Conservation (phyloP, 2,113 vertebrate genomes). For the Ardeotis arabs region DNA sequence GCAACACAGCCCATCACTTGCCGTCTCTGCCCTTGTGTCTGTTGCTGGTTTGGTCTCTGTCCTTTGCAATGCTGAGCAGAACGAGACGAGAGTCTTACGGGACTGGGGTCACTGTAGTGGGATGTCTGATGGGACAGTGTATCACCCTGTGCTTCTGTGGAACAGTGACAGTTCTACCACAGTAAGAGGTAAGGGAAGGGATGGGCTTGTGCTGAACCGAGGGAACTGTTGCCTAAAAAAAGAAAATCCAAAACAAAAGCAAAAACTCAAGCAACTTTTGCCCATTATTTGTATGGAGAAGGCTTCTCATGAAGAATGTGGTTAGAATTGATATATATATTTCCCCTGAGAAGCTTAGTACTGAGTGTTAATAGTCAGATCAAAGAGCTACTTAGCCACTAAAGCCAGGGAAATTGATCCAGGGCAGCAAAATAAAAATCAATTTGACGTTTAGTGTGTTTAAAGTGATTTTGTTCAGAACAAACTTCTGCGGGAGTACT, state of each 20-base stretch:
- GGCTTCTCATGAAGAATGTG: background rate
- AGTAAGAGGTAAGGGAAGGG: background rate
- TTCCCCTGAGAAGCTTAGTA: constrained; percentile 11
- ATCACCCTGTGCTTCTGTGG: background rate
- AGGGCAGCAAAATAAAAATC: constrained; percentile 36
- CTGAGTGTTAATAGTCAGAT: constrained; percentile 1
- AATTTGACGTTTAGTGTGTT: background rate
- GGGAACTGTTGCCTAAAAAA: background rate
- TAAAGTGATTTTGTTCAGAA: constrained; percentile 5
- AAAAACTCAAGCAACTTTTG: background rate
- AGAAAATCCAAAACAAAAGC: background rate
- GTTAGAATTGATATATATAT: background rate
- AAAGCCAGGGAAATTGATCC: constrained; percentile 20
- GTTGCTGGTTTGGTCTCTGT: background rate
- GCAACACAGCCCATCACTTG: background rate
- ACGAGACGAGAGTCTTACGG: background rate
- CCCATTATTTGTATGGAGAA: background rate
- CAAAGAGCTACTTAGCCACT: constrained; percentile 1
- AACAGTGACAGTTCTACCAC: background rate
- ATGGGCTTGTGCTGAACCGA: background rate
- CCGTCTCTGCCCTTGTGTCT: background rate
- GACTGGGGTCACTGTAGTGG: background rate
- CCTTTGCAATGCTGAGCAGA: background rate
- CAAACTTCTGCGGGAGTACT: background rate
- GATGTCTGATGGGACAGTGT: background rate